Conservation (phyloP, 2,797 vertebrate species). For the Mycteria americana region DNA sequence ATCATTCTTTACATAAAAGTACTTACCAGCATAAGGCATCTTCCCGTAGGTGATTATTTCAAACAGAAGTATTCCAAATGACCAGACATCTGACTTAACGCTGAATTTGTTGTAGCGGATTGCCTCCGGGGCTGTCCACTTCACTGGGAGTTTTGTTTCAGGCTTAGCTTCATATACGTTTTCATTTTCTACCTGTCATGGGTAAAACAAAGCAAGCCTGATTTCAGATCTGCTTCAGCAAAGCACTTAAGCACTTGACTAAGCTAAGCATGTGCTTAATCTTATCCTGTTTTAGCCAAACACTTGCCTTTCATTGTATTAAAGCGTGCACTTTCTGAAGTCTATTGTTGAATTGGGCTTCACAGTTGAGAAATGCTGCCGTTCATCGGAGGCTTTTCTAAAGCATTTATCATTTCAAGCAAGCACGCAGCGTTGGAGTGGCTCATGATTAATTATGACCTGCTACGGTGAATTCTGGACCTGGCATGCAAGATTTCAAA, state of each 20-base stretch:
- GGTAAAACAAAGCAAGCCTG: conserved; percentile 16
- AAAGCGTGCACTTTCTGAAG: not conserved
- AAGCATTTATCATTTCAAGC: conserved; percentile 29
- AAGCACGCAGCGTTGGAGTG: not conserved
- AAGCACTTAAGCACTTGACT: not conserved
- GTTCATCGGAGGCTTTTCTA: not conserved
- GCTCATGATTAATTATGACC: conserved; percentile 39
- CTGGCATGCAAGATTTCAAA: not conserved
- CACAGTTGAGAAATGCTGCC: not conserved
- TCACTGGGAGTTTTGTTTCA: conserved; percentile 89
- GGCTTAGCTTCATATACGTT: conserved; percentile 85
- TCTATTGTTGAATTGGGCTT: not conserved
- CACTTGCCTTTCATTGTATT: not conserved
- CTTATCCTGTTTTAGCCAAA: not conserved
- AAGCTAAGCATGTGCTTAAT: not conserved
- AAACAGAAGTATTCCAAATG: conserved; percentile 91
- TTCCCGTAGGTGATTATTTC: conserved; percentile 95
- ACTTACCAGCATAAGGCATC: conserved; percentile 89
- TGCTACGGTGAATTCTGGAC: conserved; percentile 33
- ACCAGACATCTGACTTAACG: conserved; percentile 96
- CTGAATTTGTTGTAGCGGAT: conserved; percentile 84
- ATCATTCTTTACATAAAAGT: not conserved
- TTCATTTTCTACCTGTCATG: conserved; percentile 77
- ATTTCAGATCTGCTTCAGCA: conserved; percentile 1
- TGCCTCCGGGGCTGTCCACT: conserved; percentile 95